phyloP scores from a whole-genome alignment of 2,888 invertebrate genomes.

The Podabrus alpinus region DNA sequence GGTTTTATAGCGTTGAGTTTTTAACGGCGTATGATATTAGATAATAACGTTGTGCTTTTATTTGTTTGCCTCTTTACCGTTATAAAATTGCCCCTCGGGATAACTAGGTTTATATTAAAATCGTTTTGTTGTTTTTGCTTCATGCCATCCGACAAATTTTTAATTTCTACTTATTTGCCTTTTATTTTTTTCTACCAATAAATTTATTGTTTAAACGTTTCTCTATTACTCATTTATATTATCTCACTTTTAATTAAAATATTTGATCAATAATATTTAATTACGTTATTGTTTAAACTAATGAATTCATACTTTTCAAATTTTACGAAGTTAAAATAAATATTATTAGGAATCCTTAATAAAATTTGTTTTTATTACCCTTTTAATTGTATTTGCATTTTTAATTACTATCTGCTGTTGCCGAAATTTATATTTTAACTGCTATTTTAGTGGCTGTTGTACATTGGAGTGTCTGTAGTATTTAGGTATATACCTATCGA shows the following conservation, averaged over 20 bases:
- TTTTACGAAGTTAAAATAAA: background rate
- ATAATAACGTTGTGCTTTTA: conserved; percentile 25
- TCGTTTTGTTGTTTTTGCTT: conserved; percentile 17
- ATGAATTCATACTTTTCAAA: background rate
- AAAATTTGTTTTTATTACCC: conserved; percentile 8
- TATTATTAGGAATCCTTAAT: conserved; percentile 4
- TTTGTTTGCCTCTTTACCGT: conserved; percentile 20
- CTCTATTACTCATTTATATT: background rate
- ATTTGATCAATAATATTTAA: background rate
- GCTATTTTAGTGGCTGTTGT: background rate
- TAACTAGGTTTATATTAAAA: conserved; percentile 24
- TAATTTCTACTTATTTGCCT: background rate
- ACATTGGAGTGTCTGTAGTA: background rate
- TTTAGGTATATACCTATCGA: background rate
- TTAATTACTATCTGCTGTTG: background rate
- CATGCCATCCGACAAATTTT: background rate
- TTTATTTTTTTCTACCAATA: background rate
- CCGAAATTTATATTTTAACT: background rate
- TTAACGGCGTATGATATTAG: conserved; percentile 29
- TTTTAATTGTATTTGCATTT: background rate
- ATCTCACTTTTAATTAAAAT: background rate
- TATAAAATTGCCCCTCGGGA: conserved; percentile 23
- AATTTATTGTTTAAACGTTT: background rate
- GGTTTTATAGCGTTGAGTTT: conserved; percentile 27
- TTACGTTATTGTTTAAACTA: background rate